phyloP scores from a whole-genome alignment of 1,140 invertebrate species.

The Ceratosolen fusciceps region DNA sequence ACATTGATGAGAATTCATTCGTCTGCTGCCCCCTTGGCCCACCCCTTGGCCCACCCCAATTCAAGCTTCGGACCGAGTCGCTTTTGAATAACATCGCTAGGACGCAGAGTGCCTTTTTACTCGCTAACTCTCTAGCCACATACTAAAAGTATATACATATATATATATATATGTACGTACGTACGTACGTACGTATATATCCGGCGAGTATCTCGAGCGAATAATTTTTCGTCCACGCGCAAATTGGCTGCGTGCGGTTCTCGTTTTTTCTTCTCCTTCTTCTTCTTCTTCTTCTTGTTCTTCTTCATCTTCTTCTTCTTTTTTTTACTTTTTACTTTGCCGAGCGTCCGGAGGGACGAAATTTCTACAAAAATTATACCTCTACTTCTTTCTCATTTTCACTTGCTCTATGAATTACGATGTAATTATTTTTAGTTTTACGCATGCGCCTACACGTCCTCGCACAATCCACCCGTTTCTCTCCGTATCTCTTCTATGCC shows the following conservation, averaged over 20 bases:
- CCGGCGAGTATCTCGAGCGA: constrained; percentile 27
- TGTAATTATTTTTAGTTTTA: constrained; percentile 36
- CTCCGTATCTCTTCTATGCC: too few relatives aligned
- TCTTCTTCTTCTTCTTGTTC: constrained; percentile 27
- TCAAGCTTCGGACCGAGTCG: neutral
- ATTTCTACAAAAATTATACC: constrained; percentile 39
- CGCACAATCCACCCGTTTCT: neutral
- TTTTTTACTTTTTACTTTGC: too few relatives aligned
- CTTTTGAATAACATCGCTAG: constrained; percentile 6
- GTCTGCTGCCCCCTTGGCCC: too few relatives aligned
- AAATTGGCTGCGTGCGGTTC: constrained; percentile 32
- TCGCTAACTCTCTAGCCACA: neutral
- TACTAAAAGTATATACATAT: constrained; percentile 6
- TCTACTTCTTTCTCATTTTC: constrained; percentile 47
- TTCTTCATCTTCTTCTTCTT: constrained; percentile 28
- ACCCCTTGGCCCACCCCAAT: neutral
- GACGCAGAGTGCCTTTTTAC: neutral
- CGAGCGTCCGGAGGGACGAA: constrained; percentile 22
- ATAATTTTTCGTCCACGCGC: constrained; percentile 43
- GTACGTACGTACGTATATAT: too few relatives aligned
- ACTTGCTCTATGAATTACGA: constrained; percentile 23
- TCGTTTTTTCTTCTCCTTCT: constrained; percentile 13
- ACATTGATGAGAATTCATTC: too few relatives aligned
- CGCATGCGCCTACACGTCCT: neutral
- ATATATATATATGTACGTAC: too few relatives aligned